Percentiles rank a stretch among this genome's conserved stretches.
These are phyloP conservation scores for Nebria brevicollis DNA, from an alignment of 2,888 invertebrate genomes.

Conservation along the genomic window DNA sequence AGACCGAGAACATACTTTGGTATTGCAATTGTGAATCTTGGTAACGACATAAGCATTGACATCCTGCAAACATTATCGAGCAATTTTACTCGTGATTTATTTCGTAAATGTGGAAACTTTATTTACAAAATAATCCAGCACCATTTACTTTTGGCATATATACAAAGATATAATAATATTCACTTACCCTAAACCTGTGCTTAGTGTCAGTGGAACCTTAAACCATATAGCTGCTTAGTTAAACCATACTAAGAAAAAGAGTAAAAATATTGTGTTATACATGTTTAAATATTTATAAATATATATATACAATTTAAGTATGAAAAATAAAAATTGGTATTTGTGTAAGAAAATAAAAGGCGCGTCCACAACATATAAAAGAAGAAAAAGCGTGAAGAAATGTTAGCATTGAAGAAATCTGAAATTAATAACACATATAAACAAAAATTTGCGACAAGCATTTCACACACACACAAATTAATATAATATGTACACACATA, in stretches of 20 bases:
- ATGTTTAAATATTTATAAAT: conserved; percentile 15
- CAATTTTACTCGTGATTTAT: too few relatives aligned
- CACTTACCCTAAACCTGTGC: conserved; percentile 38
- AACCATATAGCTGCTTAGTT: conserved; percentile 49
- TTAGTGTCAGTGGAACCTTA: conserved; percentile 19
- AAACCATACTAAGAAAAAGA: conserved; percentile 52
- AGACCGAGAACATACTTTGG: conserved; percentile 88
- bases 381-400: neutral
- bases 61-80: conserved; percentile 69
- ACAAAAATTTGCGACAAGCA: neutral
- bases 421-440: conserved; percentile 25
- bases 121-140: neutral
- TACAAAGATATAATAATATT: conserved; percentile 9
- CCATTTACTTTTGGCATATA: neutral
- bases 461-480: conserved; percentile 5
- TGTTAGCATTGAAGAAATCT: conserved; percentile 26
- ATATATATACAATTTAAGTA: conserved; percentile 4
- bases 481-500: conserved; percentile 3
- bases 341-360: neutral
- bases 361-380: neutral
- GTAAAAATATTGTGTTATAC: conserved; percentile 26
- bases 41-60: conserved; percentile 87
- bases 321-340: neutral
- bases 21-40: conserved; percentile 82
- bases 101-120: too few relatives aligned